Evolutionary conservation across 2,113 vertebrate genomes (phyloP), one percentile per base, ranked within the genome.

Genomic region (Arizona elegans): DNA sequence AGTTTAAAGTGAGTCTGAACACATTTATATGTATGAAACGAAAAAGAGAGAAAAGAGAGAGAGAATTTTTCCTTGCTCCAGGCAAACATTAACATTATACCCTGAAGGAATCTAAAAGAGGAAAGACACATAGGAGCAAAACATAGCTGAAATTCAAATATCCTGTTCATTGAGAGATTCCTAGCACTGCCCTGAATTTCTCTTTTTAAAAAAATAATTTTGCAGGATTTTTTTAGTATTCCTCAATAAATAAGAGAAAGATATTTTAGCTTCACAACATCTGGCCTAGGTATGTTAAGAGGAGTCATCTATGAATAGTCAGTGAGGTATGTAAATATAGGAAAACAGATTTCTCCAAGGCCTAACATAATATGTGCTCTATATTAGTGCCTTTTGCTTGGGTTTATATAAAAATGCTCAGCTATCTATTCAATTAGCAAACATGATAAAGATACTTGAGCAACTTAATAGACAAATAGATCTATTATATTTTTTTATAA

Each of bases 21-120:
- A 93, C 88, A 93, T 86, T 93, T 53, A 93, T 90, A 90, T 90
- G 88, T 62, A 90, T 81, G 33, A 81, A 81, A 81, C 33, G 17
- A 81, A 38, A 81, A 19, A 81, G n/a, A 33, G n/a, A 88, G 54
- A 17, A 62, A 62, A 13, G 3, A 33, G n/a, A 38, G 8, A n/a
- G 21, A 62, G 75, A 75, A 19, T 47, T 11, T 53, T 10, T 90
- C 75, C 89, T 90, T 93, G 92, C 88, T 93, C 62, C 75, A 93
- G 7, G 91, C 43, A 56, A 91, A 93, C 8, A 59, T 33, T 86
- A 55, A 85, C 88, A 52, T 85, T 90, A 92, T 23, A 53, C 65
- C 75, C 81, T 53, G 55, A 92, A 92, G 3, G 92, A 21, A 92
- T 13, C 58, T n/a, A 58, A 29, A 9, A 93, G 91, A 89, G 88